These are phyloP conservation scores for Mesorhabditis sp. DNA, from an alignment of 2,888 invertebrate species.

Conservation along the genomic window DNA sequence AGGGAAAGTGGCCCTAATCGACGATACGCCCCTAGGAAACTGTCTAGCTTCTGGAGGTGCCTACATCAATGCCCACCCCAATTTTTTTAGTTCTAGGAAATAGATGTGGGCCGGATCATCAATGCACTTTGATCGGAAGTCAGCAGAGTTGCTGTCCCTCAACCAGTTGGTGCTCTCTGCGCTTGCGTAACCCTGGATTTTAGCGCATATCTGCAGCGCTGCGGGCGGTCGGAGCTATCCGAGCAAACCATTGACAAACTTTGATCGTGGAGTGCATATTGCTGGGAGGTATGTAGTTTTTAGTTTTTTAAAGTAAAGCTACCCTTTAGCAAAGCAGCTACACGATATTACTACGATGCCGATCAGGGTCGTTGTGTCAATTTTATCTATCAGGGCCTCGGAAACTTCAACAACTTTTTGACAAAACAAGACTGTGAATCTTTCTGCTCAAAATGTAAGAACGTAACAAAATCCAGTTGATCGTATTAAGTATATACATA, in stretches of 20 bases:
- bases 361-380: constrained; percentile 50
- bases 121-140: constrained; percentile 46
- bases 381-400: constrained; percentile 50
- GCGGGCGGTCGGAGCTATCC: constrained; percentile 38
- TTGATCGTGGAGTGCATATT: constrained; percentile 34
- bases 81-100: neutral
- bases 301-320: neutral
- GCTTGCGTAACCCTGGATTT: neutral
- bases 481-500: constrained; percentile 3
- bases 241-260: constrained; percentile 42
- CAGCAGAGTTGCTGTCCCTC: constrained; percentile 51
- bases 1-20: constrained; percentile 39
- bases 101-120: constrained; percentile 39
- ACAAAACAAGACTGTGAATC: constrained; percentile 52
- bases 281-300: constrained; percentile 29
- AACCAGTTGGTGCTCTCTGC: constrained; percentile 15
- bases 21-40: constrained; percentile 47
- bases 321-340: constrained; percentile 31
- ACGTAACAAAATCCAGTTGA: constrained; percentile 2
- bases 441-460: constrained; percentile 49
- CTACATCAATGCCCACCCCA: constrained; percentile 20
- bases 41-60: constrained; percentile 32
- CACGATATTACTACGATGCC: constrained; percentile 49
- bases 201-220: constrained; percentile 45
- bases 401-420: constrained; percentile 54